Conservation (phyloP, 2,797 vertebrate species). For the Typhlichthys eigenmanni region DNA sequence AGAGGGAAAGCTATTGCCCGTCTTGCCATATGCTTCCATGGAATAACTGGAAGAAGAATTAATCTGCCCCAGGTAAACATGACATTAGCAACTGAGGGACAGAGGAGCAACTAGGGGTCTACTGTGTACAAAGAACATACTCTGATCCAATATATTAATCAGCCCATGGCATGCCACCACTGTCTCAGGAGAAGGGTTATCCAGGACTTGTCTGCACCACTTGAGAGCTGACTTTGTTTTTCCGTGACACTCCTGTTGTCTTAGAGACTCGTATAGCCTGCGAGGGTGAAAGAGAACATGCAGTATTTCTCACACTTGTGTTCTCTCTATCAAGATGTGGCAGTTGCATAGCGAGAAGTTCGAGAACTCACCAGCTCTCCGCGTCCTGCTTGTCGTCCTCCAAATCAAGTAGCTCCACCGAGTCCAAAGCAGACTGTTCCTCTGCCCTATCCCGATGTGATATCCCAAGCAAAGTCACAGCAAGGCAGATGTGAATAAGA, state of each 20-base stretch:
- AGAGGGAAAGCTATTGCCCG: not conserved
- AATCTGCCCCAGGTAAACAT: too few species aligned
- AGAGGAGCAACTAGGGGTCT: not conserved
- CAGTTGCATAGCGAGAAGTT: not conserved
- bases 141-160: slow-evolving; percentile 74
- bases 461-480: not conserved
- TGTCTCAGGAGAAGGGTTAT: slow-evolving; percentile 80
- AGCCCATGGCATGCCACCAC: slow-evolving; percentile 77
- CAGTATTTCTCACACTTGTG: not conserved
- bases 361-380: slow-evolving; percentile 66
- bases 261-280: slow-evolving; percentile 68
- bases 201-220: slow-evolving; percentile 83
- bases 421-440: slow-evolving; percentile 59
- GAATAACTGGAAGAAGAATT: not conserved
- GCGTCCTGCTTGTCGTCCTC: slow-evolving; percentile 52
- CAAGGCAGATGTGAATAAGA: slow-evolving; percentile 23
- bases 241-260: slow-evolving; percentile 49
- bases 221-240: slow-evolving; percentile 69
- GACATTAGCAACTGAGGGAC: not conserved
- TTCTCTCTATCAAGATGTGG: not conserved
- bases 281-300: not conserved
- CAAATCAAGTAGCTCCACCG: slow-evolving; percentile 64
- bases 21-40: not conserved
- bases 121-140: slow-evolving; percentile 48
- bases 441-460: slow-evolving; percentile 35